Evolutionary conservation across 2,113 vertebrate genomes (phyloP), one percentile per base, ranked within the genome.

Genomic region (Vireo altiloquus): DNA sequence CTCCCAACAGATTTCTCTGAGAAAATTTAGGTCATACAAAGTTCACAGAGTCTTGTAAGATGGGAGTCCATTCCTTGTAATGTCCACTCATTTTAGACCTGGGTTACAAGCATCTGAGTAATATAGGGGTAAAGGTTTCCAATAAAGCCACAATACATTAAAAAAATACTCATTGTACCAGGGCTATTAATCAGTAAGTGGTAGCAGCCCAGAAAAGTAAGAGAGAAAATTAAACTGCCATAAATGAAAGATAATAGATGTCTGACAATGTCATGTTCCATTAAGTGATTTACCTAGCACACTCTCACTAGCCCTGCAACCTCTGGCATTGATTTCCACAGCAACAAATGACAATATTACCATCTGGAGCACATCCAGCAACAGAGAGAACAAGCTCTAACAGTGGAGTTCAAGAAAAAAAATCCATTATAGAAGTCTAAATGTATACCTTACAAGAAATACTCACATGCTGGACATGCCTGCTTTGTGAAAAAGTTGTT

Each of bases 291-390:
- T 96, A 77, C 64, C 35, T 90, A 82, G 90, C 21, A 77, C 69
- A 87, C 24, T 59, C 37, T 63, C 81, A 47, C 54, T 85, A 72
- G 59, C 59, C 78, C 39, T 82, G 52, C 33, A 94, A 92, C 90
- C 63, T 77, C 82, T 90, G 84, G 35, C 75, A 88, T 85, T 39
- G 53, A 94, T 95, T 97, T 94, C 93, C 91, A 95, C 94, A 94
- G 96, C 87, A 95, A 97, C 91, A 95, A 95, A 95, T 80, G 53
- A 81, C 53, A 69, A 53, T 57, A 49, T 87, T 82, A 65, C 59
- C 59, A 91, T 74, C 23, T 53, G 74, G 66, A 95, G 42, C 59
- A 92, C 70, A 87, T 95, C 77, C 83, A 92, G 54, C 7, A 13
- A 75, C n/a, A 72, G 46, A 46, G 33, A 47, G 61, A 89, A 63